Evolutionary conservation across 1,140 invertebrate species (phyloP).

Genomic region (Spodoptera frugiperda): DNA sequence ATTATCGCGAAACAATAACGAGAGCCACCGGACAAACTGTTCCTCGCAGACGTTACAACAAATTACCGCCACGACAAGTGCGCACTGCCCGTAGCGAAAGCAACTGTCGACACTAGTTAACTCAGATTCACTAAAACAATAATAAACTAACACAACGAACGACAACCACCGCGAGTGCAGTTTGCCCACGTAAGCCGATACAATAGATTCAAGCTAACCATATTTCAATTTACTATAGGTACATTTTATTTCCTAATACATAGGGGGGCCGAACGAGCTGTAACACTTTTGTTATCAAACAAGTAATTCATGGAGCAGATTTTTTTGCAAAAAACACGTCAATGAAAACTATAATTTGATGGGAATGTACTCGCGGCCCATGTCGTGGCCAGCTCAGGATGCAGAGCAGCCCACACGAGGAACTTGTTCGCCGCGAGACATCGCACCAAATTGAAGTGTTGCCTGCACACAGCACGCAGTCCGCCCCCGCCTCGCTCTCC

Average conservation of each 20-base stretch:
- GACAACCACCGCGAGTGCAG: not conserved
- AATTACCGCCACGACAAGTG: not conserved
- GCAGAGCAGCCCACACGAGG: not conserved
- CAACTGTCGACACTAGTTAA: not conserved
- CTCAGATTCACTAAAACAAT: not conserved
- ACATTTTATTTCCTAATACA: slow-evolving; percentile 28
- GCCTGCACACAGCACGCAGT: not conserved
- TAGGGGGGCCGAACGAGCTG: slow-evolving; percentile 32
- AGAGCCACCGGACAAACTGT: slow-evolving; percentile 28
- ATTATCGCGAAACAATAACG: slow-evolving; percentile 31
- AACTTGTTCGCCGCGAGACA: slow-evolving; percentile 8
- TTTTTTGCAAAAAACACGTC: not conserved
- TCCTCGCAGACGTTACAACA: not conserved
- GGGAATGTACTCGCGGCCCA: not conserved
- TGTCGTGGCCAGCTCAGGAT: slow-evolving; percentile 2
- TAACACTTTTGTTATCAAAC: slow-evolving; percentile 24
- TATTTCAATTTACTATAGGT: slow-evolving; percentile 43
- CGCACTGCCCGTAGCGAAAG: not conserved
- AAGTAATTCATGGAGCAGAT: slow-evolving; percentile 19
- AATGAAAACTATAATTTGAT: slow-evolving; percentile 1
- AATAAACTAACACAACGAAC: not conserved
- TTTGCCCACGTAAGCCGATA: not conserved
- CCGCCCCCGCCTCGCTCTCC: slow-evolving; percentile 12
- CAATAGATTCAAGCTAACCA: slow-evolving; percentile 2
- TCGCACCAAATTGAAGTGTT: not conserved